phyloP scores from a whole-genome alignment of 2,113 vertebrate species.

The Tenebrosternarchus preto region DNA sequence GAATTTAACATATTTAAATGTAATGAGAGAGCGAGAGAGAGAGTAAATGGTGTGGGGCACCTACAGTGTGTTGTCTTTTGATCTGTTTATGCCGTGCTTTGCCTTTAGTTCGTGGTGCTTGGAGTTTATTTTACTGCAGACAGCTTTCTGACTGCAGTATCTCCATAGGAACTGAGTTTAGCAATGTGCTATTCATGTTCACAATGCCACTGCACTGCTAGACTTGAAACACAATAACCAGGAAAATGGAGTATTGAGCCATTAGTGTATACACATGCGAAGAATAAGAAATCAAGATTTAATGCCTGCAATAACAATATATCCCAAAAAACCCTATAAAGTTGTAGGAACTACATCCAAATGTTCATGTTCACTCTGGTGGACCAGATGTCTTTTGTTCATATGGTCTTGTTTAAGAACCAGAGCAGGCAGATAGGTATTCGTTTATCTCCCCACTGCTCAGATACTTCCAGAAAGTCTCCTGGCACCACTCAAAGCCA shows the following conservation, averaged over 20 bases:
- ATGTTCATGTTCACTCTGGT: background rate
- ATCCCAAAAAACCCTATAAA: background rate
- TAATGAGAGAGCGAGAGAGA: too few species aligned
- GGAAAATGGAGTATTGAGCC: too few species aligned
- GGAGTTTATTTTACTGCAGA: background rate
- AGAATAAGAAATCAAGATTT: too few species aligned
- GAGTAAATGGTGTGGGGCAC: background rate
- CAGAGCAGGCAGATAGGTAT: background rate
- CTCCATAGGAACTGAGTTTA: too few species aligned
- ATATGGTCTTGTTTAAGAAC: constrained; percentile 31
- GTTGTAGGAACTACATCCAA: background rate
- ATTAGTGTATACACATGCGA: too few species aligned
- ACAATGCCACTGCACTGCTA: too few species aligned
- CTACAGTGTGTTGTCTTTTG: too few species aligned
- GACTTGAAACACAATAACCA: too few species aligned
- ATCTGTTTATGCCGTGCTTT: constrained; percentile 1
- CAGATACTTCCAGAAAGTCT: constrained; percentile 3
- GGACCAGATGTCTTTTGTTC: constrained; percentile 36
- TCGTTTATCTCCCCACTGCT: constrained; percentile 21
- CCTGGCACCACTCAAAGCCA: constrained; percentile 16
- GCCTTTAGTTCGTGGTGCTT: background rate
- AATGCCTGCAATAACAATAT: too few species aligned
- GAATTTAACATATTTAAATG: too few species aligned
- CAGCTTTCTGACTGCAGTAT: background rate
- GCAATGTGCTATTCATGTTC: too few species aligned